phyloP scores from a whole-genome alignment of 2,113 vertebrate genomes.

The Mesitornis unicolor region DNA sequence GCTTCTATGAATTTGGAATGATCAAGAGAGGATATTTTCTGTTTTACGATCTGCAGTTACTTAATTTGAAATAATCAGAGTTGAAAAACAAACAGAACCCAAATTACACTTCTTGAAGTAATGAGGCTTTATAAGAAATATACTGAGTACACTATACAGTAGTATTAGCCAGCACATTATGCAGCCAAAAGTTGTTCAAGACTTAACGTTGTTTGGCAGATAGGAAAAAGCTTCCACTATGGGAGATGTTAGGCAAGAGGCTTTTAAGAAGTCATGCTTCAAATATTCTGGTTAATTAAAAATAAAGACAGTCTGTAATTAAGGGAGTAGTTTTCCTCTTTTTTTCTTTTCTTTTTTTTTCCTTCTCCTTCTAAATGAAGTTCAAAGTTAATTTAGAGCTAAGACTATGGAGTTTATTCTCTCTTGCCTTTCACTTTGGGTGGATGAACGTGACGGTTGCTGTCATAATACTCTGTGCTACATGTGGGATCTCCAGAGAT shows the following conservation, averaged over 20 bases:
- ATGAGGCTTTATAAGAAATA: not conserved
- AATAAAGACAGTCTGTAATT: constrained; percentile 6
- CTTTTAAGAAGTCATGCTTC: constrained; percentile 49
- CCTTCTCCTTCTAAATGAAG: not conserved
- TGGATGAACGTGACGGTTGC: not conserved
- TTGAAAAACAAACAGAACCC: not conserved
- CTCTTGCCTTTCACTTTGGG: not conserved
- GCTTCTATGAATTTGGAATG: not conserved
- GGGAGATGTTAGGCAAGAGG: not conserved
- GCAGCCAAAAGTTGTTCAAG: not conserved
- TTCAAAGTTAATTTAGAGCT: not conserved
- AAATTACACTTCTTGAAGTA: not conserved
- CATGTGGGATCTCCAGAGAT: not conserved
- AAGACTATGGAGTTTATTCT: not conserved
- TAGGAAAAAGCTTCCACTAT: not conserved
- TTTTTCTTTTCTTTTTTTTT: not conserved
- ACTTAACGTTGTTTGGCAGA: not conserved
- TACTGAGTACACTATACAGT: not conserved
- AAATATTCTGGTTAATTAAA: constrained; percentile 45
- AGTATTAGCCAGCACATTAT: not conserved
- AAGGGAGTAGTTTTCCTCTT: not conserved
- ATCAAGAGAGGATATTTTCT: not conserved
- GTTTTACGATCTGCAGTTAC: not conserved
- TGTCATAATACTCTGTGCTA: not conserved
- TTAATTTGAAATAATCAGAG: not conserved